Evolutionary conservation across 2,797 vertebrate species (phyloP).

Genomic region (Urophycis tenuis): DNA sequence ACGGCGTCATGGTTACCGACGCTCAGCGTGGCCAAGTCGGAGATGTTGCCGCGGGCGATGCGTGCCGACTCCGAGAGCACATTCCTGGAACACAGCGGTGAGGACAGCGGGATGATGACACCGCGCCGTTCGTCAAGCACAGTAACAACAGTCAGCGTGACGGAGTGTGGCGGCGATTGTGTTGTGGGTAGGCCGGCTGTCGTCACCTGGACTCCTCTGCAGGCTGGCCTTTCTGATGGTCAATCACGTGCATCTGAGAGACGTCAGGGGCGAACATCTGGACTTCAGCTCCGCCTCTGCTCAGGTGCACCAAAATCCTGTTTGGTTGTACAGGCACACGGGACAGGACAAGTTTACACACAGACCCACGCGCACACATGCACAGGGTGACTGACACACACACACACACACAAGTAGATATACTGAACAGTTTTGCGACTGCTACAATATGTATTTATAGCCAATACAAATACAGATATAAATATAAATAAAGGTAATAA

Average conservation of each 20-base stretch:
- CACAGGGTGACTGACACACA: not conserved
- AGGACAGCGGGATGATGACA: not conserved
- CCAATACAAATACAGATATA: not conserved
- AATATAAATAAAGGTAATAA: no score
- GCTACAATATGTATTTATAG: no score
- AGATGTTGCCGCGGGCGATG: constrained; percentile 77
- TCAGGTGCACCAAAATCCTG: constrained; percentile 82
- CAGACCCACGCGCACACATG: constrained; percentile 7
- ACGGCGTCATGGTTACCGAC: constrained; percentile 72
- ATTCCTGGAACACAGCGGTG: constrained; percentile 60
- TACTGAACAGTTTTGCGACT: no score
- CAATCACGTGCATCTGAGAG: constrained; percentile 80
- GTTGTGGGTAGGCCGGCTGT: not conserved
- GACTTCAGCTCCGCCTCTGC: constrained; percentile 73
- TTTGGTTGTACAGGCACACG: not conserved
- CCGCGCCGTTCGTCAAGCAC: not conserved
- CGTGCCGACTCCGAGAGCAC: constrained; percentile 79
- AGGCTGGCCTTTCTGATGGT: constrained; percentile 77
- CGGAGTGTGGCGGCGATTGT: not conserved
- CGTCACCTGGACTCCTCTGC: constrained; percentile 72
- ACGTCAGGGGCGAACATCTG: constrained; percentile 81
- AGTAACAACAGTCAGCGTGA: not conserved
- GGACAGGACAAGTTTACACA: not conserved
- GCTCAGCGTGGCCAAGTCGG: constrained; percentile 65
- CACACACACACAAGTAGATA: not conserved